Evolutionary conservation across 2,888 invertebrate species (phyloP).

Genomic region (Nysson spinosus): DNA sequence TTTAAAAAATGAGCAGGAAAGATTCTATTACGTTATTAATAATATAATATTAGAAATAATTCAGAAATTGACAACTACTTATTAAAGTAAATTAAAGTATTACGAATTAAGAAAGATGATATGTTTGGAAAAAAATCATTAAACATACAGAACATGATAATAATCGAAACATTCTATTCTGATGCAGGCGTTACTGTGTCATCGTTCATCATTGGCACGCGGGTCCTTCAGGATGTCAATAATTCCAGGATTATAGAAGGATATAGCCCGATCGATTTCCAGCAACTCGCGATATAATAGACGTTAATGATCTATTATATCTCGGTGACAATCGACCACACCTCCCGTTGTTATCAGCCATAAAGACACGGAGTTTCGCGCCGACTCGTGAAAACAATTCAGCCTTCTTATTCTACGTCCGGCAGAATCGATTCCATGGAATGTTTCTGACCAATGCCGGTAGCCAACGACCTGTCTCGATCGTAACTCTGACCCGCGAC

Average conservation of each 20-base stretch:
- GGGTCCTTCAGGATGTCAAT: slow-evolving; percentile 16
- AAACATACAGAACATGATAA: too few relatives aligned
- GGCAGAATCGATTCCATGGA: slow-evolving; percentile 33
- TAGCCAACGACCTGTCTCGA: slow-evolving; percentile 38
- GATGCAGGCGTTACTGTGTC: slow-evolving; percentile 22
- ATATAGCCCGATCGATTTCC: slow-evolving; percentile 39
- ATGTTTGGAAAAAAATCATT: too few relatives aligned
- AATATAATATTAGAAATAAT: too few relatives aligned
- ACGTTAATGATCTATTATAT: slow-evolving; percentile 38
- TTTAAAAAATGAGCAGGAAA: too few relatives aligned
- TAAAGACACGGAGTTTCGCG: slow-evolving; percentile 13
- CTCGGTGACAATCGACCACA: slow-evolving; percentile 53
- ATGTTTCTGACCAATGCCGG: slow-evolving; percentile 31
- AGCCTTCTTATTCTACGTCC: slow-evolving; percentile 30
- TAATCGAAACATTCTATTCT: too few relatives aligned
- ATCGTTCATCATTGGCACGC: slow-evolving; percentile 4
- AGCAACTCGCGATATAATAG: slow-evolving; percentile 16
- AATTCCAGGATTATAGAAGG: slow-evolving; percentile 2
- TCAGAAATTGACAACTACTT: too few relatives aligned
- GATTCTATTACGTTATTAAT: too few relatives aligned
- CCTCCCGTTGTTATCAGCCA: slow-evolving; percentile 35
- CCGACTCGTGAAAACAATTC: slow-evolving; percentile 49
- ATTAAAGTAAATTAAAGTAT: too few relatives aligned
- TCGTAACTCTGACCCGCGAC: slow-evolving; percentile 37
- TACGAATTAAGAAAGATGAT: too few relatives aligned